Evolutionary conservation across 2,797 vertebrate species (phyloP).

Genomic region (Erethizon dorsatum): DNA sequence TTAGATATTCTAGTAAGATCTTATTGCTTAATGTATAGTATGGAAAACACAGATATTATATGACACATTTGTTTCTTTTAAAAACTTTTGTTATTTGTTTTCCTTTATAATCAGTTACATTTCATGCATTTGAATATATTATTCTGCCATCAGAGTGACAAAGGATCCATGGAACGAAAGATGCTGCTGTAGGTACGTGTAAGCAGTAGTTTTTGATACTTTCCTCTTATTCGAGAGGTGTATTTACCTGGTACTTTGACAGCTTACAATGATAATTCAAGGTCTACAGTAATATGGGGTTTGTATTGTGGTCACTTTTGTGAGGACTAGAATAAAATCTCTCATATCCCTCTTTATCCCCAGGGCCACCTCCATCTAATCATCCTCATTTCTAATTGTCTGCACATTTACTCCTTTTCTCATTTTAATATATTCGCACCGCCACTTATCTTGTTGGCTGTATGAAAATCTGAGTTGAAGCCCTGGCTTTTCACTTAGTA

Average conservation of each 20-base stretch:
- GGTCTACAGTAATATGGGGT: background rate
- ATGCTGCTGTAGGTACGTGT: background rate
- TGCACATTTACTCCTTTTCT: background rate
- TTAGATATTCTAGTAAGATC: background rate
- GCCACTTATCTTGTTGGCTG: background rate
- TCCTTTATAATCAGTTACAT: slow-evolving; percentile 12
- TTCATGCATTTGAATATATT: slow-evolving; percentile 33
- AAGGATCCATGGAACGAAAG: background rate
- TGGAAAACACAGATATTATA: background rate
- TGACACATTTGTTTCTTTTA: slow-evolving; percentile 3
- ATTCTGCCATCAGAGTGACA: background rate
- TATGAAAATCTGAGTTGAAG: background rate
- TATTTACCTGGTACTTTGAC: background rate
- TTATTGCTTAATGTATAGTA: background rate
- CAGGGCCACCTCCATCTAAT: background rate
- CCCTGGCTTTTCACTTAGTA: background rate
- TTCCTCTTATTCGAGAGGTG: slow-evolving; percentile 22
- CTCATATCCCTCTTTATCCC: background rate
- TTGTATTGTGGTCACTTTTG: background rate
- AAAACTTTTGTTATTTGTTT: background rate
- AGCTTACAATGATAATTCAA: background rate
- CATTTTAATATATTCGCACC: background rate
- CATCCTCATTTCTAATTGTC: background rate
- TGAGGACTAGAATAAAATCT: background rate
- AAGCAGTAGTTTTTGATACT: background rate